Evolutionary conservation across 2,888 invertebrate species (phyloP).

Genomic region (Drosophila colorata): DNA sequence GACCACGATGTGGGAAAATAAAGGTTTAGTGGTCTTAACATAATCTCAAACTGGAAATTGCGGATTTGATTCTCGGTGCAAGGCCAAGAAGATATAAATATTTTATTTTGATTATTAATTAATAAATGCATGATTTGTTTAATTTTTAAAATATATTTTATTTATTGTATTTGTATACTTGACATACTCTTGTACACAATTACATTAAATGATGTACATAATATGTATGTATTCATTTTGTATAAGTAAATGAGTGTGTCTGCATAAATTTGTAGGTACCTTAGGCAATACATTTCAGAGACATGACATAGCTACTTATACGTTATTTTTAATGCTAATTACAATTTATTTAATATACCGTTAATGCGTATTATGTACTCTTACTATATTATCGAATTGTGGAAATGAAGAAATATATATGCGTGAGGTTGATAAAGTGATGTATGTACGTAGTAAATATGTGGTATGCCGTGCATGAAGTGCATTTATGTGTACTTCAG

Average conservation of each 20-base stretch:
- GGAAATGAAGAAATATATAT: slow-evolving; percentile 32
- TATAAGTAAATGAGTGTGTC: slow-evolving; percentile 72
- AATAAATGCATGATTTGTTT: background rate
- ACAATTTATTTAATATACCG: slow-evolving; percentile 36
- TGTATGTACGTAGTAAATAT: slow-evolving; percentile 30
- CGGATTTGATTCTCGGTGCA: background rate
- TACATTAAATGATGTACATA: slow-evolving; percentile 49
- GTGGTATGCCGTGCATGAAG: slow-evolving; percentile 41
- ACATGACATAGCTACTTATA: slow-evolving; percentile 67
- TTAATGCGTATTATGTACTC: slow-evolving; percentile 13
- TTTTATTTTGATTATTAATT: too few species aligned
- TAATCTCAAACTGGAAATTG: too few species aligned
- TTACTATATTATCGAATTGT: slow-evolving; percentile 35
- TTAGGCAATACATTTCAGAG: slow-evolving; percentile 77
- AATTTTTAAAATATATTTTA: slow-evolving; percentile 77
- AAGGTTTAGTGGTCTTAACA: too few species aligned
- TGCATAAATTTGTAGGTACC: slow-evolving; percentile 79
- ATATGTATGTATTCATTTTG: slow-evolving; percentile 38
- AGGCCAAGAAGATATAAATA: too few species aligned
- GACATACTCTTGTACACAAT: slow-evolving; percentile 63
- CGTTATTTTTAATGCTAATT: slow-evolving; percentile 49
- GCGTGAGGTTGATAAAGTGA: slow-evolving; percentile 31
- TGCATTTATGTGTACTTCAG: slow-evolving; percentile 24
- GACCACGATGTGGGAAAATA: too few species aligned
- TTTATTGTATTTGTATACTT: slow-evolving; percentile 58